Evolutionary conservation across 2,888 invertebrate species (phyloP), one percentile per base, ranked within the genome.

Genomic region (Caenorhabditis sp.): DNA sequence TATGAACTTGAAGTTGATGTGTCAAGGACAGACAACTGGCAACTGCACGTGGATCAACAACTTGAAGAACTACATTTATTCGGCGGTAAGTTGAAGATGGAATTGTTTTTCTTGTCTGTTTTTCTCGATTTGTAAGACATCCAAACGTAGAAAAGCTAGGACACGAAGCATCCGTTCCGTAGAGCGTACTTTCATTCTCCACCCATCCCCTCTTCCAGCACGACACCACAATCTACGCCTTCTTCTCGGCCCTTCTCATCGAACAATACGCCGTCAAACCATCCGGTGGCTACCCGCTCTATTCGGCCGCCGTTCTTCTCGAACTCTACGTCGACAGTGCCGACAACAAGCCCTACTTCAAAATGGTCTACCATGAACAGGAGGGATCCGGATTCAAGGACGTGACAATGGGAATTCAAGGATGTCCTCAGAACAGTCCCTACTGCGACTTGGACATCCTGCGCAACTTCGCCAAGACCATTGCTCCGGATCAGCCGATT

Each of bases 181-280:
- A n/a, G n/a, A n/a, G n/a, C n/a, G n/a, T n/a, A n/a, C n/a, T n/a
- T n/a, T n/a, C n/a, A n/a, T n/a, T n/a, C n/a, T n/a, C n/a, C n/a
- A n/a, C n/a, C n/a, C n/a, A n/a, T n/a, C 8, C 53, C 35, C 35
- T 28, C 1, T 70, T 83, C 15, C 77, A 88, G 88, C 88, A 88
- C 76, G 88, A 88, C 77, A 85, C 85, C 11, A 85, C 88, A 4
- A 69, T 88, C 58, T 84, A 84, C 72, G 85, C 87, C 53, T 84
- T 84, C 65, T 83, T 88, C 62, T 82, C 87, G 1, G 79, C 80
- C 22, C 80, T 88, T 11, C 84, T 83, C 20, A 76, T 84, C 26
- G 78, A 84, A 58, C 50, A 78, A 8, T 72, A 76, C 13, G 83
- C 71, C 5, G 78, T 82, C 2, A 76, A 62, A n/a, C 69, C 85